Conservation (phyloP, 2,113 vertebrate species). For the Heterocephalus glaber region DNA sequence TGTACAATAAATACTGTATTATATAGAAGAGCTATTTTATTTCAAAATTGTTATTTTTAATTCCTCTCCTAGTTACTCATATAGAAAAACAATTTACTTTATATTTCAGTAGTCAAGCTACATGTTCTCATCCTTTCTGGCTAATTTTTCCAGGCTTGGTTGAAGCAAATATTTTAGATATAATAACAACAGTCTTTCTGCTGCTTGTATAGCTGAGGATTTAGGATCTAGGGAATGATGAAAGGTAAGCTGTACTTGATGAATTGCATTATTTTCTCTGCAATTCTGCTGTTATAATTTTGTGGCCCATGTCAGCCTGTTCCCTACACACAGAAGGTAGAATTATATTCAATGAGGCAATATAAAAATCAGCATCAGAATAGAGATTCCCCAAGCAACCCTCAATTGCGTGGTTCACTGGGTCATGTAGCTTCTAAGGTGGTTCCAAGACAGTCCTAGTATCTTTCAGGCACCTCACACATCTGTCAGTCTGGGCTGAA, state of each 20-base stretch:
- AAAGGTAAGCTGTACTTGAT: background rate
- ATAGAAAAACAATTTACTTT: background rate
- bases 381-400: background rate
- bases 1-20: background rate
- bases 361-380: conserved; percentile 46
- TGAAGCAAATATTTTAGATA: background rate
- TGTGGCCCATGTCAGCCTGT: background rate
- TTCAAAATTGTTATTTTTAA: background rate
- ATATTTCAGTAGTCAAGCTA: background rate
- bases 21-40: background rate
- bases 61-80: background rate
- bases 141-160: background rate
- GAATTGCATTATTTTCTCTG: background rate
- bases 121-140: background rate
- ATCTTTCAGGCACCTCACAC: conserved; percentile 4
- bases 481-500: background rate
- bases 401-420: background rate
- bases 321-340: conserved; percentile 1
- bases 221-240: background rate
- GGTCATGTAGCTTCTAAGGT: background rate
- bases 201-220: background rate
- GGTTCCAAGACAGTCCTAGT: background rate
- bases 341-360: conserved; percentile 36
- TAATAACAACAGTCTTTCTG: background rate
- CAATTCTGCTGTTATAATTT: background rate